Base-by-base conservation (phyloP, 1,140 invertebrate species). In the Delia radicum region DNA sequence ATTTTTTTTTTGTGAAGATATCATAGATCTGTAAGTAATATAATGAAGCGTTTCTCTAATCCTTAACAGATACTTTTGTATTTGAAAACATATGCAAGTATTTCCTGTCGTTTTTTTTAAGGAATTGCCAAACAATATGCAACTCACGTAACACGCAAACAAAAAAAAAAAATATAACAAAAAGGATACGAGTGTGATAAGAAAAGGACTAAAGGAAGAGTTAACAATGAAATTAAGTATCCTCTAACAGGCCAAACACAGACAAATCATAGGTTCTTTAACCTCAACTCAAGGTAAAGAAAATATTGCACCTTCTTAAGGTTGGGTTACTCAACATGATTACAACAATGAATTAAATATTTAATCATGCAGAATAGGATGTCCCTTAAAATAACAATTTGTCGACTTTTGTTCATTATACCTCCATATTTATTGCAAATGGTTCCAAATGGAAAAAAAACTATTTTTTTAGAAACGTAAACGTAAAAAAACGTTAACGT, bases 111-210 rank as follows among this genome's bases (percentile, higher is more conserved):
- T 69, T 24, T 28, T 33, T 33, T 69, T 33, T 15, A 29, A 27
- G 8, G 31, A 28, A 31, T 33, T n/a, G 18, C 48, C 48, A 21
- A 1, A 33, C 12, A 69, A 69, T 33, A 74, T 33, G 27, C 73
- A 29, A 33, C 48, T 55, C 74, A 75, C 74, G 74, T 75, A 65
- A 48, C 74, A 75, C 74, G 74, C 74, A 75, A 75, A 77, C 77
- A 74, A 37, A 18, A 24, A 3, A 37, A 73, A 10, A 42, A 21
- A 55, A 55, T 24, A 48, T 48, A 4, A 48, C 42, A 48, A 48
- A 55, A 55, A 55, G 48, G 48, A 55, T 55, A 55, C 10, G 10
- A 42, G 3, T 42, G 37, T 42, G 69, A 42, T 24, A 42, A 48
- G 24, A 69, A 48, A 27, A 42, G 29, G 31, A 29, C 21, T 26